Conservation (phyloP, 2,797 vertebrate genomes). For the Anolis apletophallus region DNA sequence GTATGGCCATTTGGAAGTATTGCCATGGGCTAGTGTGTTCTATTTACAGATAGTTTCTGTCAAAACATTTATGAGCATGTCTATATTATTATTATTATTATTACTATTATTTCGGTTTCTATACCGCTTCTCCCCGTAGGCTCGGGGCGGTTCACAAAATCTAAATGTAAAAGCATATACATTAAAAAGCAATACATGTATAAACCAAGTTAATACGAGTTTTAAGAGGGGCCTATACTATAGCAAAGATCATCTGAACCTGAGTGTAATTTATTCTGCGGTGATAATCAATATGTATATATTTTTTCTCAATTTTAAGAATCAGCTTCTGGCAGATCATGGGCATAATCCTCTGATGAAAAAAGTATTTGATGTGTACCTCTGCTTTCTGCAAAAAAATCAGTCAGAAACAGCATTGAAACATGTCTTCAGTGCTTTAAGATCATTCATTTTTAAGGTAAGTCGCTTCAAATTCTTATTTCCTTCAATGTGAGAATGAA, state of each 20-base stretch:
- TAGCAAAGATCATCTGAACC: neutral
- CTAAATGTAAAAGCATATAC: too few relatives aligned
- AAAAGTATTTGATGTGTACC: conserved; percentile 95
- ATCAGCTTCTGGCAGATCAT: conserved; percentile 90
- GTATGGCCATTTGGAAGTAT: neutral
- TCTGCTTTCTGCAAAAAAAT: conserved; percentile 97
- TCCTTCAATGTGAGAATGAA: neutral
- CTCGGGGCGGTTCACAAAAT: too few relatives aligned
- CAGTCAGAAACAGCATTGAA: conserved; percentile 95
- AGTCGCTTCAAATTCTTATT: conserved; percentile 42
- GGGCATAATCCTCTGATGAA: conserved; percentile 99
- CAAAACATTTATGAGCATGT: neutral
- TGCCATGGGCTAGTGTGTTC: neutral
- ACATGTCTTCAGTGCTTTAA: conserved; percentile 92
- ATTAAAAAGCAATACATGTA: too few relatives aligned
- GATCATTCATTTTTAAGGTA: conserved; percentile 96
- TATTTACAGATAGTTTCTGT: neutral
- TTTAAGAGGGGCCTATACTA: too few relatives aligned
- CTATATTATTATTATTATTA: too few relatives aligned
- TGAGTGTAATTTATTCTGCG: neutral
- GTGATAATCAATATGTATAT: neutral
- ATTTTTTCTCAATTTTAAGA: conserved; percentile 77
- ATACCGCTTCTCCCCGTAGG: too few relatives aligned
- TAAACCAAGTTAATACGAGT: too few relatives aligned
- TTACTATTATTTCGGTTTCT: too few relatives aligned